A percentile compares a stretch with the other conserved stretches of the same genome.
Evolutionary conservation across 2,113 vertebrate species (phyloP).

Genomic region (Neodontobutis hainanensis): DNA sequence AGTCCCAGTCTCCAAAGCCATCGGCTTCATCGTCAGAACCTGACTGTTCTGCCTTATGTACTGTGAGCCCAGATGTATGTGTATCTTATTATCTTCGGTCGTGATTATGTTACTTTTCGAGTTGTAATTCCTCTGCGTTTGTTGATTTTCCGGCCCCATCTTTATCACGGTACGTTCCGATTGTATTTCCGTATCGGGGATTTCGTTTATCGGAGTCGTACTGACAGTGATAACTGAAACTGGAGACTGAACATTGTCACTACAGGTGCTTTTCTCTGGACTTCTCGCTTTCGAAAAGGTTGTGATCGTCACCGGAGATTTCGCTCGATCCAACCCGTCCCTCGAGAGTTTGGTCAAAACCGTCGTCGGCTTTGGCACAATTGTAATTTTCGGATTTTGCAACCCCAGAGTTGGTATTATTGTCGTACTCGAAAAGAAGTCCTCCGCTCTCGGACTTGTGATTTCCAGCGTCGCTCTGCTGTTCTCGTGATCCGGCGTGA

Average conservation of each 20-base stretch:
- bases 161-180: constrained; percentile 85
- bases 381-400: constrained; percentile 94
- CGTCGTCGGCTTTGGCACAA: constrained; percentile 86
- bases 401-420: constrained; percentile 93
- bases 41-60: constrained; percentile 81
- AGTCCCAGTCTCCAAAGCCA: constrained; percentile 75
- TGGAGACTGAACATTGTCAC: constrained; percentile 79
- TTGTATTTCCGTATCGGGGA: constrained; percentile 74
- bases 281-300: constrained; percentile 88
- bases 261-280: constrained; percentile 74
- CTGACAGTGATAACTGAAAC: constrained; percentile 93
- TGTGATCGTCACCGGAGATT: constrained; percentile 93
- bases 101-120: constrained; percentile 89
- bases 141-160: constrained; percentile 87
- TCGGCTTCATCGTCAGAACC: constrained; percentile 81
- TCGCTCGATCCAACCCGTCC: constrained; percentile 76
- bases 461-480: constrained; percentile 95
- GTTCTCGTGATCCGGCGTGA: constrained; percentile 89
- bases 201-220: constrained; percentile 82
- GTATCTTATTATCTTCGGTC: constrained; percentile 97
- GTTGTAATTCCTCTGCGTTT: constrained; percentile 83
- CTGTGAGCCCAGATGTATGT: constrained; percentile 92
- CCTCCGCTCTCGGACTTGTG: constrained; percentile 88
- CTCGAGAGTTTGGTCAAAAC: constrained; percentile 73
- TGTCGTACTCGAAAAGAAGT: constrained; percentile 94